These are phyloP conservation scores for Danio kyathit DNA, from an alignment of 2,797 vertebrate genomes.

Conservation along the genomic window DNA sequence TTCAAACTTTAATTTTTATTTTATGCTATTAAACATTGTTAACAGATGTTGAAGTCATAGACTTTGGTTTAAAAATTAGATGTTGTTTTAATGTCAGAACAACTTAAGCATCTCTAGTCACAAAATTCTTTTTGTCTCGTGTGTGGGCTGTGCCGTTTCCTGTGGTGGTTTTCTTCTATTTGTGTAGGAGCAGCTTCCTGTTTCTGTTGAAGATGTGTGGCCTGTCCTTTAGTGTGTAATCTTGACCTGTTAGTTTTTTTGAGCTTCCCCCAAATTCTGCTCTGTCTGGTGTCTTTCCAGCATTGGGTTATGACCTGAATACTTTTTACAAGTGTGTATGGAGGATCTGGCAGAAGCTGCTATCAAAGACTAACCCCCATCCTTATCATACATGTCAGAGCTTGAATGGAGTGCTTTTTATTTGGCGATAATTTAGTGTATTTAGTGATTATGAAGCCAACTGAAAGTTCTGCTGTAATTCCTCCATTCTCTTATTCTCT, in stretches of 20 bases:
- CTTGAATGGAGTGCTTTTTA: background rate
- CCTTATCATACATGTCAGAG: background rate
- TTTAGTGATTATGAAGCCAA: background rate
- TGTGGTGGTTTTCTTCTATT: background rate
- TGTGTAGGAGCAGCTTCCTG: background rate
- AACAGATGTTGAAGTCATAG: background rate
- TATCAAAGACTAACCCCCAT: background rate
- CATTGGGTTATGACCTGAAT: background rate
- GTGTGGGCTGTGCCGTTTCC: background rate
- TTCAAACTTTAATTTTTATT: too few species aligned
- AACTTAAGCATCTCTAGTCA: background rate
- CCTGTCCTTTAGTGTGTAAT: background rate
- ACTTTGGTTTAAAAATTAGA: background rate
- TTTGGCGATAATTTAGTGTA: background rate
- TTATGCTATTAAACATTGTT: too few species aligned
- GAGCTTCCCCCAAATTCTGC: background rate
- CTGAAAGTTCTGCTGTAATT: background rate
- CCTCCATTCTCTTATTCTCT: background rate
- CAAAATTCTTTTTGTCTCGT: background rate
- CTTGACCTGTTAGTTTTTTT: background rate
- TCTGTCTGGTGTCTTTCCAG: background rate
- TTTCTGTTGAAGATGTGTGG: slow-evolving; percentile 15
- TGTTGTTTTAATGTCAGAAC: background rate
- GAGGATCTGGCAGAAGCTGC: background rate
- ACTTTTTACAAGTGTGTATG: background rate